These are phyloP conservation scores for Diplodus puntazzo DNA, from an alignment of 2,797 vertebrate genomes.

Conservation along the genomic window DNA sequence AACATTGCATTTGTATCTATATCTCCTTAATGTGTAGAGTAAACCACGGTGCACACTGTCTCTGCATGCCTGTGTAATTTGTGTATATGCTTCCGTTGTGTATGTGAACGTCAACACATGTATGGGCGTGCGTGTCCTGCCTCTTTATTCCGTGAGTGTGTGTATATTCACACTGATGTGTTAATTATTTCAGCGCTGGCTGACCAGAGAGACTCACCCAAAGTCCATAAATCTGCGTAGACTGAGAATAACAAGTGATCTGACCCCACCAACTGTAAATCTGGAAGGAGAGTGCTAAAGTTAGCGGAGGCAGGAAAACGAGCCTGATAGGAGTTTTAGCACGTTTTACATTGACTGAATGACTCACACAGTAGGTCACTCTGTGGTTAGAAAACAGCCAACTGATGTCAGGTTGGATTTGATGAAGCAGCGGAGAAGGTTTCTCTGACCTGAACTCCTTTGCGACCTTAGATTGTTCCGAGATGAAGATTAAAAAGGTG, in stretches of 20 bases:
- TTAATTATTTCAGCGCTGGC: conserved; percentile 70
- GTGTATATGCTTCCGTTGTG: neutral
- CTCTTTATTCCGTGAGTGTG: conserved; percentile 25
- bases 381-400: conserved; percentile 24
- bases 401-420: conserved; percentile 15
- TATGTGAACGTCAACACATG: too few species aligned
- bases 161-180: conserved; percentile 34
- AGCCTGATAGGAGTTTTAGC: conserved; percentile 68
- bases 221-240: conserved; percentile 76
- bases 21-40: neutral
- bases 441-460: conserved; percentile 2
- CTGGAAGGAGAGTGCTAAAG: conserved; percentile 62
- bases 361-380: conserved; percentile 50
- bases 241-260: conserved; percentile 67
- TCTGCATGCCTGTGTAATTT: neutral
- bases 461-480: conserved; percentile 13
- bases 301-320: conserved; percentile 58
- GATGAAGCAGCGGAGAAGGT: conserved; percentile 11
- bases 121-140: neutral
- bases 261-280: conserved; percentile 75
- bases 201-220: conserved; percentile 63
- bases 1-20: neutral
- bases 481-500: neutral
- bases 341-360: conserved; percentile 67
- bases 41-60: neutral